Conservation (phyloP, 2,797 vertebrate genomes). For the Scolopax bukidnonensis region DNA sequence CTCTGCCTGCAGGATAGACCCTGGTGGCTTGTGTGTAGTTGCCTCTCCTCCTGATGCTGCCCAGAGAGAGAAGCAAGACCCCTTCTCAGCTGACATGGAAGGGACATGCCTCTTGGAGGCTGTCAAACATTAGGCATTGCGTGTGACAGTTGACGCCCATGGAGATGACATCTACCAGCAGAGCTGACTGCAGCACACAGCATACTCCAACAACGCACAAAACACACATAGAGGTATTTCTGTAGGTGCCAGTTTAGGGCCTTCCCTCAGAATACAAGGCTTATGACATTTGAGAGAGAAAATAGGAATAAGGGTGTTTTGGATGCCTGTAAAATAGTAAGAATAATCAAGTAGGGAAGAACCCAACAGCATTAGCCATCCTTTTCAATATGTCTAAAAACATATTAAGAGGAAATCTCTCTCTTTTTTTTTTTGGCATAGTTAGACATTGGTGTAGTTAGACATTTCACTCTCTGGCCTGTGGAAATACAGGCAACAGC, state of each 20-base stretch:
- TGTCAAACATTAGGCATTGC: neutral
- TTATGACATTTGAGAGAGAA: neutral
- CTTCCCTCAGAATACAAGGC: neutral
- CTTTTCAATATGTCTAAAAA: neutral
- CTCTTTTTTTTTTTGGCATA: neutral
- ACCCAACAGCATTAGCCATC: neutral
- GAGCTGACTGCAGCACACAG: neutral
- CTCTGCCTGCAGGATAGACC: neutral
- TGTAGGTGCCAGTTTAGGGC: neutral
- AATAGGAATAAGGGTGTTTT: neutral
- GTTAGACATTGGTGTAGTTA: neutral
- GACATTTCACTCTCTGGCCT: neutral
- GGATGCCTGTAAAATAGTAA: neutral
- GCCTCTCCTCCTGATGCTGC: neutral
- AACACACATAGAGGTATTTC: fast-evolving
- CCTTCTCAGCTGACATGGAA: neutral
- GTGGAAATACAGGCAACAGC: neutral
- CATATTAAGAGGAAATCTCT: neutral
- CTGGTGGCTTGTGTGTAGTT: fast-evolving
- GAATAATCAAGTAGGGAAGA: neutral
- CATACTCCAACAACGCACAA: fast-evolving
- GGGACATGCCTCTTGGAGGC: neutral
- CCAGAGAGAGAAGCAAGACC: neutral
- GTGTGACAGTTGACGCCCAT: neutral
- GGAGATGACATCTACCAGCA: neutral